phyloP scores from a whole-genome alignment of 2,113 vertebrate species.

The Propithecus coquereli region DNA sequence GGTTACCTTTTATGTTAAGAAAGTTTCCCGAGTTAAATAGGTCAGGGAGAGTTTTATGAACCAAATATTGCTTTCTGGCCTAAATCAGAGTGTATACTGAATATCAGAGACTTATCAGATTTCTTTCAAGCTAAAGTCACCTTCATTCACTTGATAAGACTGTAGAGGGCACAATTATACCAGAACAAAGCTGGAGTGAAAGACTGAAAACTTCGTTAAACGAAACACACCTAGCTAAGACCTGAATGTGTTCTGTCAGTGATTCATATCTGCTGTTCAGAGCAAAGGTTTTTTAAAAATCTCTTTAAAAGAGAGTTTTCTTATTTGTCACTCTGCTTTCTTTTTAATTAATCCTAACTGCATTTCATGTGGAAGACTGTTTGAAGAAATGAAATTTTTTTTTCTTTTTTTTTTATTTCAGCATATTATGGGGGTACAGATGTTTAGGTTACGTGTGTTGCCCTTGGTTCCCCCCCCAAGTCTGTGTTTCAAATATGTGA shows the following conservation, averaged over 20 bases:
- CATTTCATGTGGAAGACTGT: constrained; percentile 14
- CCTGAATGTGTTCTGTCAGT: background rate
- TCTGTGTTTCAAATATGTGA: no score
- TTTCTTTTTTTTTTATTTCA: no score
- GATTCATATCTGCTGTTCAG: constrained; percentile 47
- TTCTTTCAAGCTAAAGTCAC: constrained; percentile 46
- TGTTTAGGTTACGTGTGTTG: no score
- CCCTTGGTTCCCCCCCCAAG: no score
- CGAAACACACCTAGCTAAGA: constrained; percentile 25
- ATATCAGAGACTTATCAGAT: constrained; percentile 2
- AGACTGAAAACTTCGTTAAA: background rate
- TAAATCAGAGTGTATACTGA: background rate
- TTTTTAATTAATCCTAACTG: constrained; percentile 54
- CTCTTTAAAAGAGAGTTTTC: background rate
- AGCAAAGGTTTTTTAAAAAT: background rate
- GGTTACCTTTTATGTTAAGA: constrained; percentile 1
- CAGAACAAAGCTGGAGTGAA: constrained; percentile 5
- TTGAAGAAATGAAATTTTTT: constrained; percentile 45
- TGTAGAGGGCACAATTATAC: constrained; percentile 54
- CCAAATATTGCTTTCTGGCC: background rate
- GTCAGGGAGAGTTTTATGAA: background rate
- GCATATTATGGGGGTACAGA: no score
- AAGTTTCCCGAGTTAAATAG: constrained; percentile 1
- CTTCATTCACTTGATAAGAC: constrained; percentile 54
- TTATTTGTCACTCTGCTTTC: constrained; percentile 19